phyloP scores from a whole-genome alignment of 2,113 vertebrate genomes.

The Hyperopisus bebe region DNA sequence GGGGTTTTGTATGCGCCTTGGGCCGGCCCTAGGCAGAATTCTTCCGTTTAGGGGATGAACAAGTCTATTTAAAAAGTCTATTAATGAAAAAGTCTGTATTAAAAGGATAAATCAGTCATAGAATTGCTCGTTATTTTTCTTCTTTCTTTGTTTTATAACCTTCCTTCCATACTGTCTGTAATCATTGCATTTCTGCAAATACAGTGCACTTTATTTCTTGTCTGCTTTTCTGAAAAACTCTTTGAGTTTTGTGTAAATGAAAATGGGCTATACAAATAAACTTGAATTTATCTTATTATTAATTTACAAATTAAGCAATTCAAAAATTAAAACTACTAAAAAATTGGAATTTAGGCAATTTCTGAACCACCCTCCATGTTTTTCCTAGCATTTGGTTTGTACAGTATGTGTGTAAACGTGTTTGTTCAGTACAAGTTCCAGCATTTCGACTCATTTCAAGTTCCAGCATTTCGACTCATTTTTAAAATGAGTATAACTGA shows the following conservation, averaged over 20 bases:
- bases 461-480: not conserved
- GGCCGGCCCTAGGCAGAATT: not conserved
- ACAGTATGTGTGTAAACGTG: not conserved
- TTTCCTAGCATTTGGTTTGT: not conserved
- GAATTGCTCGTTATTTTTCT: not conserved
- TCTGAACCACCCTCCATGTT: not conserved
- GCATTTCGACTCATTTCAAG: not conserved
- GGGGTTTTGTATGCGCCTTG: not conserved
- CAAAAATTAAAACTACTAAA: too few species aligned
- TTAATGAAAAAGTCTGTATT: not conserved
- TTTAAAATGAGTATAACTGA: not conserved
- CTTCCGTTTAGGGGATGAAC: not conserved
- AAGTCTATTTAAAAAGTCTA: not conserved
- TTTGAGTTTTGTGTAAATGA: not conserved
- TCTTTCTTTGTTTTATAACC: not conserved
- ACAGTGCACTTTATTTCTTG: not conserved
- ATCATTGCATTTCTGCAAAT: not conserved
- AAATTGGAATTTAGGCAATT: not conserved
- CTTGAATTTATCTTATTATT: not conserved
- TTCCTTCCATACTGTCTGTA: not conserved
- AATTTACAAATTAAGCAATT: not conserved
- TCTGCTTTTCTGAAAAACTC: not conserved
- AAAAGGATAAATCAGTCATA: not conserved
- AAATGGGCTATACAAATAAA: not conserved
- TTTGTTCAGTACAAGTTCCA: not conserved